Conservation (phyloP, 53 echinoderm and acorn worm genomes). For the Mesocentrotus franciscanus region DNA sequence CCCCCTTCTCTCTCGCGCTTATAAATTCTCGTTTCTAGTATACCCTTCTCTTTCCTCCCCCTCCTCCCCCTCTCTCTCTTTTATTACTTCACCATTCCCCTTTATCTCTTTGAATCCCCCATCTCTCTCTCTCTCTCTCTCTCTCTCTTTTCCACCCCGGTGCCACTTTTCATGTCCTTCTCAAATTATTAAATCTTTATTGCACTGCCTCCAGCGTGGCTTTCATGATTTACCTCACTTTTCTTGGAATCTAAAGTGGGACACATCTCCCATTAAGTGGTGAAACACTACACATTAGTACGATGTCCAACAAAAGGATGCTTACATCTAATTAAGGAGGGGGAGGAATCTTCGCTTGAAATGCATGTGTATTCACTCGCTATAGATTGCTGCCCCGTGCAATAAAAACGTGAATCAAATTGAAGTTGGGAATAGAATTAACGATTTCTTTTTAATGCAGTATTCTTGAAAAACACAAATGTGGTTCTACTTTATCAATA, state of each 20-base stretch:
- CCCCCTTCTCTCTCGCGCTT: background rate
- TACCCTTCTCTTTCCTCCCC: too few species aligned
- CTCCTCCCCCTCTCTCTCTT: too few species aligned
- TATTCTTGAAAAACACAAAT: too few species aligned
- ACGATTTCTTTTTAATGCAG: too few species aligned
- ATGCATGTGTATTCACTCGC: background rate
- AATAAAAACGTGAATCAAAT: too few species aligned
- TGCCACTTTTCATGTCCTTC: background rate
- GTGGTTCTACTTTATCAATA: too few species aligned
- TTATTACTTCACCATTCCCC: too few species aligned
- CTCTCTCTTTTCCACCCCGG: background rate
- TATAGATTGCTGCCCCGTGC: too few species aligned
- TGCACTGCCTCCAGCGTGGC: background rate
- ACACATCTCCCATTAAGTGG: background rate
- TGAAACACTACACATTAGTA: background rate
- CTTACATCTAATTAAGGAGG: background rate
- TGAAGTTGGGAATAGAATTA: too few species aligned
- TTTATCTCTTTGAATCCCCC: too few species aligned
- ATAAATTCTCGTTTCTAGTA: background rate
- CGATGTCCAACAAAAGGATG: background rate
- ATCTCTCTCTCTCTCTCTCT: background rate
- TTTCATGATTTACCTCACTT: background rate
- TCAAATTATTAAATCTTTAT: conserved; percentile 23
- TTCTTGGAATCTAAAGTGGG: background rate
- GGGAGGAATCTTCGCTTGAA: background rate